Conservation (phyloP, 2,113 vertebrate genomes). For the Lepisosteus osseus region DNA sequence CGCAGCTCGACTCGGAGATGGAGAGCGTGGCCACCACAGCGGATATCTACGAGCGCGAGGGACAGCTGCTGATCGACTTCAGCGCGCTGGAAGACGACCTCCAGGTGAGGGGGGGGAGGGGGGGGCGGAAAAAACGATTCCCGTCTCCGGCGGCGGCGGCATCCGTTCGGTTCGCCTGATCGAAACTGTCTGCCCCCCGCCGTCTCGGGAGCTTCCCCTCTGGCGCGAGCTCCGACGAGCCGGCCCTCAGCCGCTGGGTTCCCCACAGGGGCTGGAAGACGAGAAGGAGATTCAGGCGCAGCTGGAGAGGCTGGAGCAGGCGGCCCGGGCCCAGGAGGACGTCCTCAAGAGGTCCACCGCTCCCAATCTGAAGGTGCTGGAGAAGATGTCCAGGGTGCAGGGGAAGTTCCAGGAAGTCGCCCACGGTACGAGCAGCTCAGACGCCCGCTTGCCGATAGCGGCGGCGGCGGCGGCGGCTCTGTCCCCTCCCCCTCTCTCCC, state of each 20-base stretch:
- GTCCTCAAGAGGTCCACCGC: conserved; percentile 66
- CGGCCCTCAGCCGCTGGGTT: background rate
- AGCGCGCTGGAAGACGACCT: conserved; percentile 57
- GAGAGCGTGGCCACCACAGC: conserved; percentile 54
- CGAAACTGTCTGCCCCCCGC: no score
- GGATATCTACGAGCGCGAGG: conserved; percentile 79
- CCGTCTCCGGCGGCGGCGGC: no score
- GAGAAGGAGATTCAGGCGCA: conserved; percentile 65
- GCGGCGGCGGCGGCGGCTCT: no score
- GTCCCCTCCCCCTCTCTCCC: no score
- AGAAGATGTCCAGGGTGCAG: conserved; percentile 73
- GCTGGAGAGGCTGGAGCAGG: conserved; percentile 57
- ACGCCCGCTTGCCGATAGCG: background rate
- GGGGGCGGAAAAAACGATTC: no score
- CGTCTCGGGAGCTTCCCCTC: background rate
- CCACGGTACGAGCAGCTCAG: conserved; percentile 65
- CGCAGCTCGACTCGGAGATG: conserved; percentile 72
- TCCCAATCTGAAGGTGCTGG: conserved; percentile 82
- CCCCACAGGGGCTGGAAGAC: conserved; percentile 54
- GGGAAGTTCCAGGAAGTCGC: conserved; percentile 74
- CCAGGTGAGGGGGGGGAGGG: conserved; percentile 56
- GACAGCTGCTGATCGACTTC: conserved; percentile 77
- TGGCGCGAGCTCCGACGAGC: background rate
- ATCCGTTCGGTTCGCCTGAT: no score
- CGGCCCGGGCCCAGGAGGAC: conserved; percentile 57